A percentile compares a stretch with the other conserved stretches of the same genome.
phyloP scores from a whole-genome alignment of 2,888 invertebrate genomes.

The Ceramica pisi region DNA sequence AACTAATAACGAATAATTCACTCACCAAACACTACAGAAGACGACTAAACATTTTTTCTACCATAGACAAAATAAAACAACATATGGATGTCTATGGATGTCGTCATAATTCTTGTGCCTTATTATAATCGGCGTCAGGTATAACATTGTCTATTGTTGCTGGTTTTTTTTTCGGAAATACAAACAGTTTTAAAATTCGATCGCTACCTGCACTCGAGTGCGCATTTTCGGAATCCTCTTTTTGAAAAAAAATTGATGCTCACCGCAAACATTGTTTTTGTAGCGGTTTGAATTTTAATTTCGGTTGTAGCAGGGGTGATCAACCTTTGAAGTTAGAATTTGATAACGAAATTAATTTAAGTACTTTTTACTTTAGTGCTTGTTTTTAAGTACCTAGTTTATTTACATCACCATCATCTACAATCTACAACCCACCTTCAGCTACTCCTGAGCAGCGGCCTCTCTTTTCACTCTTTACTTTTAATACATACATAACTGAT shows the following conservation, averaged over 20 bases:
- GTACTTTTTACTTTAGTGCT: not conserved
- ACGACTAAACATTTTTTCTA: conserved; percentile 68
- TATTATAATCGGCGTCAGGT: conserved; percentile 89
- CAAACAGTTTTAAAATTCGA: conserved; percentile 88
- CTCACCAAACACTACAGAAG: conserved; percentile 76
- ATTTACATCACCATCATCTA: too few relatives aligned
- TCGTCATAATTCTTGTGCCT: conserved; percentile 88
- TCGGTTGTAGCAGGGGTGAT: conserved; percentile 69
- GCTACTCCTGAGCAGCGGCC: too few relatives aligned
- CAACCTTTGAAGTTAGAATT: conserved; percentile 65
- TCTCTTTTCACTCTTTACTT: too few relatives aligned
- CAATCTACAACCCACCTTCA: too few relatives aligned
- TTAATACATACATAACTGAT: not conserved
- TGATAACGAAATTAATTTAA: not conserved
- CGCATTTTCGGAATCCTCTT: conserved; percentile 87
- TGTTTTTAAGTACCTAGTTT: too few relatives aligned
- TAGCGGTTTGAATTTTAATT: conserved; percentile 76
- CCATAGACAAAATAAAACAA: conserved; percentile 78
- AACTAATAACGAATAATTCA: conserved; percentile 85
- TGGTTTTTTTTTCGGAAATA: conserved; percentile 86
- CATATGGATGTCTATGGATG: conserved; percentile 81
- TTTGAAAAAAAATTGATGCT: conserved; percentile 86
- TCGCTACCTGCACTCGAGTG: conserved; percentile 88
- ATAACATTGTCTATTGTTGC: conserved; percentile 84
- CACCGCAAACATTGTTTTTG: conserved; percentile 90